Conservation (phyloP, 2,797 vertebrate species). For the Pipistrellus nathusii region DNA sequence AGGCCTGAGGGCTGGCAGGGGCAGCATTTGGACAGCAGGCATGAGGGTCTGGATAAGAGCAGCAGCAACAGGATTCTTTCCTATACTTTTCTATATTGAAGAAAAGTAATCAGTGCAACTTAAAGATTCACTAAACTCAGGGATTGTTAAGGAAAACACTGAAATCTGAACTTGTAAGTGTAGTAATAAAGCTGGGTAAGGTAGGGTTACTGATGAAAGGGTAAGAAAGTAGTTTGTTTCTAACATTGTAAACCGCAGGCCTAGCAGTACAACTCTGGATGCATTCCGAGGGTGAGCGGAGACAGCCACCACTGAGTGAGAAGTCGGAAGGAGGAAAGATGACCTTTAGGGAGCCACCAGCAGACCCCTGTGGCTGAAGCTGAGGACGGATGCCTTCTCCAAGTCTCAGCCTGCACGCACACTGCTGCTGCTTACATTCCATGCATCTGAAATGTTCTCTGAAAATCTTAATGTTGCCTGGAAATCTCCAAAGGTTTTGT, state of each 20-base stretch:
- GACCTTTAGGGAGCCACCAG: too few relatives aligned
- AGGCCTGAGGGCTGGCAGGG: accelerated
- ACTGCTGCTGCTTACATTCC: background rate
- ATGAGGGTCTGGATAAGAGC: background rate
- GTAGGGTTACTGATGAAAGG: background rate
- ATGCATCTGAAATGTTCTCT: too few relatives aligned
- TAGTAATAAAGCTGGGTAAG: background rate
- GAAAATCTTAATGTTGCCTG: background rate
- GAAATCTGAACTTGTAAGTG: background rate
- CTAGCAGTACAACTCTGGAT: background rate
- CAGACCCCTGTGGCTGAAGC: background rate
- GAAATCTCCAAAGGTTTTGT: background rate
- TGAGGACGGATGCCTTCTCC: background rate
- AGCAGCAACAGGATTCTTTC: background rate
- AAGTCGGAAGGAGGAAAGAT: accelerated
- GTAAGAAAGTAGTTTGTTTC: background rate
- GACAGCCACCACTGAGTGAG: background rate
- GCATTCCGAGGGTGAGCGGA: background rate
- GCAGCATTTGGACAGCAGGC: background rate
- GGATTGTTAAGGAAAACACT: background rate
- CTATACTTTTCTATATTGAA: background rate
- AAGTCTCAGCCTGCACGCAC: too few relatives aligned
- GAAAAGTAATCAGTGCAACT: background rate
- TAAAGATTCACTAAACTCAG: background rate
- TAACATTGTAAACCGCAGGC: background rate